A percentile compares a stretch with the other conserved stretches of the same genome.
phyloP scores from a whole-genome alignment of 2,888 invertebrate species.

The Notodonta dromedarius region DNA sequence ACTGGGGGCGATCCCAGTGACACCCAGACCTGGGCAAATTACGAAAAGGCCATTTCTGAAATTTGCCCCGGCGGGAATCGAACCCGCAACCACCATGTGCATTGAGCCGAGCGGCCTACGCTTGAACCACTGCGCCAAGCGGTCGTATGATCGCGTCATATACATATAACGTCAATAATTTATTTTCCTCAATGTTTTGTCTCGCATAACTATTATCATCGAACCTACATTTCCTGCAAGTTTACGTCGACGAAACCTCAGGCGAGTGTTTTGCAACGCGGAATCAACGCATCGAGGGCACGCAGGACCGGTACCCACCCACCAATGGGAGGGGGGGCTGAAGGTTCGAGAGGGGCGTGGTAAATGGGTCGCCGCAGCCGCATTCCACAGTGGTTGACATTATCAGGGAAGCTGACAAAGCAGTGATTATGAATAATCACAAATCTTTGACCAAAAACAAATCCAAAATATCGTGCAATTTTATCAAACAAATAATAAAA shows the following conservation, averaged over 20 bases:
- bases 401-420: conserved; percentile 51
- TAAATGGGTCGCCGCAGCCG: conserved; percentile 74
- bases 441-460: background rate
- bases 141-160: too few species aligned
- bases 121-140: too few species aligned
- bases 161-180: too few species aligned
- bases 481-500: too few species aligned
- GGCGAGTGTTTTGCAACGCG: conserved; percentile 61
- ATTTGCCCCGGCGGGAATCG: too few species aligned
- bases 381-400: conserved; percentile 72
- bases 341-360: conserved; percentile 49
- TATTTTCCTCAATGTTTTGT: too few species aligned
- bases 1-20: too few species aligned
- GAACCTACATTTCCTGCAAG: conserved; percentile 12
- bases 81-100: too few species aligned
- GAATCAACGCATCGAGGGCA: conserved; percentile 74
- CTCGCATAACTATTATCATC: background rate
- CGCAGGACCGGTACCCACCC: conserved; percentile 69
- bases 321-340: conserved; percentile 37
- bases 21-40: too few species aligned
- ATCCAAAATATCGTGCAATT: too few species aligned
- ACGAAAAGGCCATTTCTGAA: too few species aligned
- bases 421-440: conserved; percentile 20
- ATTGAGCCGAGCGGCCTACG: too few species aligned
- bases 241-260: conserved; percentile 36